phyloP scores from a whole-genome alignment of 2,113 vertebrate species.

The Pygoscelis antarcticus region DNA sequence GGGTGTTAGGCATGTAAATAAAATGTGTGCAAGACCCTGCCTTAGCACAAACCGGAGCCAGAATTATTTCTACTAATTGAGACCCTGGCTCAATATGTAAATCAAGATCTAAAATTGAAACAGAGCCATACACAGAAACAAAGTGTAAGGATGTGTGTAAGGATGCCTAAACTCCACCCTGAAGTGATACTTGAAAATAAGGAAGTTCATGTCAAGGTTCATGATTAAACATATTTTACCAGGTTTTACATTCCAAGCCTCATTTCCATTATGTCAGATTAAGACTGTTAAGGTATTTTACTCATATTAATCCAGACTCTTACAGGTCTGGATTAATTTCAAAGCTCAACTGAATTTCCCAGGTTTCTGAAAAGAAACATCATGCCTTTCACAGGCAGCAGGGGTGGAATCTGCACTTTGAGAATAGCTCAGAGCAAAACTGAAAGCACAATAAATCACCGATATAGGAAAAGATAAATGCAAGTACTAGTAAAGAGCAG shows the following conservation, averaged over 20 bases:
- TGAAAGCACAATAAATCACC: background rate
- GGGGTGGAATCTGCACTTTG: background rate
- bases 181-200: background rate
- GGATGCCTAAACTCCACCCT: background rate
- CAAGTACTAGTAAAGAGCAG: background rate
- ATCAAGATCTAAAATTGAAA: background rate
- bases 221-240: background rate
- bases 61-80: background rate
- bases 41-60: background rate
- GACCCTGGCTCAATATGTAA: background rate
- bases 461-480: background rate
- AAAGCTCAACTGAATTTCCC: background rate
- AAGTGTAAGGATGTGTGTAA: background rate
- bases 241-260: background rate
- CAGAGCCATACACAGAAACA: background rate
- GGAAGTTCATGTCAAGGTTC: background rate
- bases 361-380: background rate
- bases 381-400: background rate
- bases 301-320: background rate
- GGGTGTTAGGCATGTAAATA: background rate
- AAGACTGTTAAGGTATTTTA: background rate
- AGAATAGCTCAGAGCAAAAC: background rate
- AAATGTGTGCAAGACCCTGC: background rate
- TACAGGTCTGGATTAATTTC: background rate
- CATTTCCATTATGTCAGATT: background rate